phyloP scores from a whole-genome alignment of 2,797 vertebrate species.

The Limnodromus scolopaceus region DNA sequence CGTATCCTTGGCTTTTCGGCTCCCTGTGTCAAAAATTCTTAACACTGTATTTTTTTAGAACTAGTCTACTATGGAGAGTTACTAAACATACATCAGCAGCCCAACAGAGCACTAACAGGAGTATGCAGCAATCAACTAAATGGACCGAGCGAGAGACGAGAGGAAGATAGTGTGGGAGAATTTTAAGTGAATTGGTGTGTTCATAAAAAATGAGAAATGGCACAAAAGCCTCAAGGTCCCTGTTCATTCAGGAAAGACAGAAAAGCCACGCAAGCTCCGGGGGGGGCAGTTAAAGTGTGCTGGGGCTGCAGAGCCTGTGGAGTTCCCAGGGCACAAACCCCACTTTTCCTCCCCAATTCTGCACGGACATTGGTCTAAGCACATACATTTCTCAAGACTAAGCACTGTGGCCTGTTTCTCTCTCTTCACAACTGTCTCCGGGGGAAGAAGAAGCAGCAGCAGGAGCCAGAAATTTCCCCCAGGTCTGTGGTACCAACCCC shows the following conservation, averaged over 20 bases:
- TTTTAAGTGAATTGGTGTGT: conserved; percentile 9
- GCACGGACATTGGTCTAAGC: not conserved
- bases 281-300: rapidly evolving
- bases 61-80: conserved; percentile 28
- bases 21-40: not conserved
- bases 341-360: not conserved
- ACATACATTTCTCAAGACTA: not conserved
- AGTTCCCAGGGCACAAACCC: not conserved
- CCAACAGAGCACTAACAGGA: conserved; percentile 30
- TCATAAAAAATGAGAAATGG: conserved; percentile 49
- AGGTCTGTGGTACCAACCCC: not conserved
- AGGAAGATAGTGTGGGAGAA: conserved; percentile 2
- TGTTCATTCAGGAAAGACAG: not conserved
- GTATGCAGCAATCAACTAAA: conserved; percentile 26
- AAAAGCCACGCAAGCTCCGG: not conserved
- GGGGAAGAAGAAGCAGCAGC: not conserved
- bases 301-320: not conserved
- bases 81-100: conserved; percentile 53
- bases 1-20: not conserved
- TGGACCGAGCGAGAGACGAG: not conserved
- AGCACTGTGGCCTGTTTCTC: not conserved
- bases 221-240: conserved; percentile 11
- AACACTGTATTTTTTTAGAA: not conserved
- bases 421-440: not conserved
- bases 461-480: not conserved